A percentile compares a stretch with the other conserved stretches of the same genome.
These are phyloP conservation scores for Rhaphigaster nebulosa DNA, from an alignment of 2,888 invertebrate genomes.

Conservation along the genomic window DNA sequence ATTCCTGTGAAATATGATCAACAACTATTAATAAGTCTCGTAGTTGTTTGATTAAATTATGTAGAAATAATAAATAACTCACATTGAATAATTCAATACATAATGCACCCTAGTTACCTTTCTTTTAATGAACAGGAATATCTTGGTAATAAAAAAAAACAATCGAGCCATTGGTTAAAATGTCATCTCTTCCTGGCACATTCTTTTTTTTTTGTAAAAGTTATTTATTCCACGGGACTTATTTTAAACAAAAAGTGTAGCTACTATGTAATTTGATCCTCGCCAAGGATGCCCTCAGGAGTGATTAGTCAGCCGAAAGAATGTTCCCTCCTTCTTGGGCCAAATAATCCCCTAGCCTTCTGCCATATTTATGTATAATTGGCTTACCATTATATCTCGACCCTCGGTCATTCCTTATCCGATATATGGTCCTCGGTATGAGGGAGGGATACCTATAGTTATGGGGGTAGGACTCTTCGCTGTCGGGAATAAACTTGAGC, in stretches of 20 bases:
- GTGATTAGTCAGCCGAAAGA: slow-evolving; percentile 43
- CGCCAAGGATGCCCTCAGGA: background rate
- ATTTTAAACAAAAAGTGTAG: slow-evolving; percentile 17
- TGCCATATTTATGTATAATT: slow-evolving; percentile 40
- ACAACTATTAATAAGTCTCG: too few relatives aligned
- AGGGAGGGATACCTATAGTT: slow-evolving; percentile 20
- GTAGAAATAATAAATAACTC: too few relatives aligned
- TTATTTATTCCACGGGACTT: background rate
- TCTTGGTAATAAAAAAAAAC: background rate
- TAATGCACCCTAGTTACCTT: too few relatives aligned
- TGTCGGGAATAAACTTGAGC: background rate
- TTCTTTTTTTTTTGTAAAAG: background rate
- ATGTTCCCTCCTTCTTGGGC: slow-evolving; percentile 8
- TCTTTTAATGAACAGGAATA: too few relatives aligned
- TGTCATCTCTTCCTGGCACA: background rate
- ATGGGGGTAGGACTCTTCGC: slow-evolving; percentile 22
- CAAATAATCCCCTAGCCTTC: slow-evolving; percentile 21
- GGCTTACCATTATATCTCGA: background rate
- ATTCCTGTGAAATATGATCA: too few relatives aligned
- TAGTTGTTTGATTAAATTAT: too few relatives aligned
- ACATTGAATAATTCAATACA: too few relatives aligned
- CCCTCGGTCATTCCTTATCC: background rate
- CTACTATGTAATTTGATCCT: slow-evolving; percentile 39
- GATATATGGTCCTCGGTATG: slow-evolving; percentile 12
- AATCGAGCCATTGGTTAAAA: background rate